These are phyloP conservation scores for Drosophila mauritiana DNA, from an alignment of 1,140 invertebrate species.

Conservation along the genomic window DNA sequence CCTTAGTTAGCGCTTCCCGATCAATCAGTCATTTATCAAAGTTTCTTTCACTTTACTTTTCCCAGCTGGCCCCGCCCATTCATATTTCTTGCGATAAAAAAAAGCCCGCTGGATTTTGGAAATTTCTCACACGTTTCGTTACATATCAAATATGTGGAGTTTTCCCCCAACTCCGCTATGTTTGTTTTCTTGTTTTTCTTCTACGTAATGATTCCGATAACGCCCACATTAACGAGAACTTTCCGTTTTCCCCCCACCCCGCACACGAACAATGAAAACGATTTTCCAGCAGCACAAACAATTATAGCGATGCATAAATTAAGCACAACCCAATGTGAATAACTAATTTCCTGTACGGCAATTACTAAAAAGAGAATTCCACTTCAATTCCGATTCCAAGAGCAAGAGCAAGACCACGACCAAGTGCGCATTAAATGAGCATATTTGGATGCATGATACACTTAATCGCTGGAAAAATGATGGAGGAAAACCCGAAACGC, in stretches of 20 bases:
- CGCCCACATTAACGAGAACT: constrained; percentile 77
- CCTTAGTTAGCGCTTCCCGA: constrained; percentile 41
- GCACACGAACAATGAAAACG: constrained; percentile 55
- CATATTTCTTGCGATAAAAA: constrained; percentile 50
- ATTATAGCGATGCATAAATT: constrained; percentile 76
- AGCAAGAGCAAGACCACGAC: constrained; percentile 52
- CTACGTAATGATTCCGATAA: constrained; percentile 52
- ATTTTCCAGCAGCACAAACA: constrained; percentile 75
- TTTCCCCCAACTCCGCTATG: not conserved
- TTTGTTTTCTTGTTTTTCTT: constrained; percentile 16
- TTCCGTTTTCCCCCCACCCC: constrained; percentile 31
- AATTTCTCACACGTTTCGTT: constrained; percentile 76
- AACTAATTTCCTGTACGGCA: constrained; percentile 77
- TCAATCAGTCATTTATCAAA: constrained; percentile 77
- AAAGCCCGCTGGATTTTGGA: constrained; percentile 43
- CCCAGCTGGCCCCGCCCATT: constrained; percentile 24
- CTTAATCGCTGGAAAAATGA: constrained; percentile 71
- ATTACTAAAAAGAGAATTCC: constrained; percentile 69
- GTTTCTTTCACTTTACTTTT: constrained; percentile 41
- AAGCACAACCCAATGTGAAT: constrained; percentile 67
- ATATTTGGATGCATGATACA: constrained; percentile 74
- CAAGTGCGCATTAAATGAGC: constrained; percentile 70
- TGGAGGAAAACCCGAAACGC: constrained; percentile 20
- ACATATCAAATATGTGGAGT: constrained; percentile 55
- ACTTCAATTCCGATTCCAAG: constrained; percentile 47